Evolutionary conservation across 2,888 invertebrate species (phyloP).

Genomic region (Eupithecia vulgata): DNA sequence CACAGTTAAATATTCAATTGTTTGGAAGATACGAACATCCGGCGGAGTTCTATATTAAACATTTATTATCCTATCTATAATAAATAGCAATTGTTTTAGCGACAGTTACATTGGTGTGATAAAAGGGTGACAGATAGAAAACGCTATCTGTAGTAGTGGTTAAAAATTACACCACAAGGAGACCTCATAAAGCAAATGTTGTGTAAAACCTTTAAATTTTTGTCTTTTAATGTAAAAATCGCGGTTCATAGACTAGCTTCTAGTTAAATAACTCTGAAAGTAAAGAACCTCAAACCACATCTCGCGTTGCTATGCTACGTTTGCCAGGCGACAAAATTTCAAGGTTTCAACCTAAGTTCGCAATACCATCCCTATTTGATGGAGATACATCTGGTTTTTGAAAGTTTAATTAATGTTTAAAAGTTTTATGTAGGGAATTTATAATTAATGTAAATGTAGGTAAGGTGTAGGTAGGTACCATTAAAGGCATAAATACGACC

Average conservation of each 20-base stretch:
- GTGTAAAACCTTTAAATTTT: neutral
- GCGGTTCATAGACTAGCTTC: neutral
- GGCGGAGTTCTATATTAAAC: too few relatives aligned
- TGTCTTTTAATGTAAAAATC: neutral
- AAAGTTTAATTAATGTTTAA: neutral
- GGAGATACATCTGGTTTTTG: slow-evolving; percentile 10
- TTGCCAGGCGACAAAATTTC: slow-evolving; percentile 36
- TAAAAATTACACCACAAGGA: neutral
- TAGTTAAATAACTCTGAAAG: neutral
- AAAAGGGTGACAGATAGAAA: too few relatives aligned
- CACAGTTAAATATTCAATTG: too few relatives aligned
- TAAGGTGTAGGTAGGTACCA: neutral
- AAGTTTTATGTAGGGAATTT: slow-evolving; percentile 22
- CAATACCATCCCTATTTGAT: slow-evolving; percentile 20
- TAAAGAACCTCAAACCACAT: neutral
- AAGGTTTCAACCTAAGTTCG: slow-evolving; percentile 7
- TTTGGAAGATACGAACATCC: too few relatives aligned
- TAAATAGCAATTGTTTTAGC: neutral
- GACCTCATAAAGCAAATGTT: neutral
- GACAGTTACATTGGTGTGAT: too few relatives aligned
- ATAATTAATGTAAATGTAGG: slow-evolving; percentile 15
- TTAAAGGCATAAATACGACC: neutral
- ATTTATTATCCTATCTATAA: too few relatives aligned
- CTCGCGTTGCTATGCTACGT: slow-evolving; percentile 39
- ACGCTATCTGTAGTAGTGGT: too few relatives aligned